These are phyloP conservation scores for Caloenas nicobarica DNA, from an alignment of 2,113 vertebrate genomes.

Conservation along the genomic window DNA sequence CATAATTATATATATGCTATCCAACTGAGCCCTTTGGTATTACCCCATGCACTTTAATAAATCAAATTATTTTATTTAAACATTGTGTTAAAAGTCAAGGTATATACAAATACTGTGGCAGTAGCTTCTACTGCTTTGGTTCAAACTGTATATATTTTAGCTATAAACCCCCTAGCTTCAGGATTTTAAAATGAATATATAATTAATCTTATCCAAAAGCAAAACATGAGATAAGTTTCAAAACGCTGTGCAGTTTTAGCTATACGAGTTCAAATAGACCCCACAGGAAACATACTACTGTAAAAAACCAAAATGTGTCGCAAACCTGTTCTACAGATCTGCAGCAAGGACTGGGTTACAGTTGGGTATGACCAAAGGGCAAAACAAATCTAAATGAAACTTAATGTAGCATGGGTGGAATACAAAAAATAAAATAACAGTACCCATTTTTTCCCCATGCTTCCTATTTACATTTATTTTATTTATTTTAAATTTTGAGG, in stretches of 20 bases:
- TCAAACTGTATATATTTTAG: neutral
- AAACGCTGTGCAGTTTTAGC: conserved; percentile 6
- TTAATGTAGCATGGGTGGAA: conserved; percentile 6
- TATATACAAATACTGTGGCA: neutral
- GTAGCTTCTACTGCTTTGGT: neutral
- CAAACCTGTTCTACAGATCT: conserved; percentile 7
- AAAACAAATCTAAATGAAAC: conserved; percentile 45
- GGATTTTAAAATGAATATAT: neutral
- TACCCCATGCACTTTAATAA: neutral
- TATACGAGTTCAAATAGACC: neutral
- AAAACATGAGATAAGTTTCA: neutral
- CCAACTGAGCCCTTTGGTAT: neutral
- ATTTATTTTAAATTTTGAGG: conserved; percentile 27
- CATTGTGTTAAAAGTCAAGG: neutral
- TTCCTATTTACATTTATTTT: conserved; percentile 28
- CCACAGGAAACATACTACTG: neutral
- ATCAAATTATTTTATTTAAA: neutral
- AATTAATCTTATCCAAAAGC: neutral
- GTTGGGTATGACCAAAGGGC: neutral
- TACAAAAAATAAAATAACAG: conserved; percentile 23
- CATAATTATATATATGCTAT: neutral
- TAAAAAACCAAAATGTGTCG: neutral
- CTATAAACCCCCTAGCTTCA: neutral
- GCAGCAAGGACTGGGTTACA: neutral
- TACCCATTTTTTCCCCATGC: neutral